Evolutionary conservation across 2,113 vertebrate genomes (phyloP).

Genomic region (Malurus elegans): DNA sequence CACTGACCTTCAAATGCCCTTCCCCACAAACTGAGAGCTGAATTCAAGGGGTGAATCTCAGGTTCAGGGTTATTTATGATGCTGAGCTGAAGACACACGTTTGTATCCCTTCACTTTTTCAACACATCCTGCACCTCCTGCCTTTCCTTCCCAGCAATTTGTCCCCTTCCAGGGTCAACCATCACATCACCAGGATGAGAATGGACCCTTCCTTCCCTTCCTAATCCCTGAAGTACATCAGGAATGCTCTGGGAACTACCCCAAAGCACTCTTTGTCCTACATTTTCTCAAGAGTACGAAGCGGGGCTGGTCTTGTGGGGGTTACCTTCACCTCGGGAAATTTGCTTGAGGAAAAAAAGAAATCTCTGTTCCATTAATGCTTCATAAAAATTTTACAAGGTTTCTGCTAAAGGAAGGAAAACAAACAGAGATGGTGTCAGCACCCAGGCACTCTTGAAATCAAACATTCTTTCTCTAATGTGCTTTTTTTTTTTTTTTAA

Average conservation of each 20-base stretch:
- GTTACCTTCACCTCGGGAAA: constrained; percentile 58
- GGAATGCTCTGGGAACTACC: not conserved
- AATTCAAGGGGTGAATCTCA: not conserved
- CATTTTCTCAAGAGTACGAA: constrained; percentile 26
- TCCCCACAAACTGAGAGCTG: not conserved
- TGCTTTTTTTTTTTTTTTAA: not conserved
- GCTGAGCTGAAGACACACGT: not conserved
- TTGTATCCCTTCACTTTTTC: not conserved
- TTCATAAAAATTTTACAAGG: constrained; percentile 80
- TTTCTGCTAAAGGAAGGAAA: constrained; percentile 74
- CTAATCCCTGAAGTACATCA: not conserved
- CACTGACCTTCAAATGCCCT: not conserved
- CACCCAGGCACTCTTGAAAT: constrained; percentile 68
- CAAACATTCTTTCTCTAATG: constrained; percentile 72
- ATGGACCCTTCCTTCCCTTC: not conserved
- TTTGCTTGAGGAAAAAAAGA: constrained; percentile 37
- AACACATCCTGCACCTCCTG: not conserved
- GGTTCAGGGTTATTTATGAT: not conserved
- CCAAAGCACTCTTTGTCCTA: not conserved
- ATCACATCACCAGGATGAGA: not conserved
- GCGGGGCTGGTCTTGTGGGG: constrained; percentile 1
- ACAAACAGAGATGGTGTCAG: constrained; percentile 74
- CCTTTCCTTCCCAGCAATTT: not conserved
- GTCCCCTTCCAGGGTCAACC: not conserved
- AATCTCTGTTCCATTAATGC: constrained; percentile 75